These are phyloP conservation scores for Macrophya alboannulata DNA, from an alignment of 2,888 invertebrate species.

Conservation along the genomic window DNA sequence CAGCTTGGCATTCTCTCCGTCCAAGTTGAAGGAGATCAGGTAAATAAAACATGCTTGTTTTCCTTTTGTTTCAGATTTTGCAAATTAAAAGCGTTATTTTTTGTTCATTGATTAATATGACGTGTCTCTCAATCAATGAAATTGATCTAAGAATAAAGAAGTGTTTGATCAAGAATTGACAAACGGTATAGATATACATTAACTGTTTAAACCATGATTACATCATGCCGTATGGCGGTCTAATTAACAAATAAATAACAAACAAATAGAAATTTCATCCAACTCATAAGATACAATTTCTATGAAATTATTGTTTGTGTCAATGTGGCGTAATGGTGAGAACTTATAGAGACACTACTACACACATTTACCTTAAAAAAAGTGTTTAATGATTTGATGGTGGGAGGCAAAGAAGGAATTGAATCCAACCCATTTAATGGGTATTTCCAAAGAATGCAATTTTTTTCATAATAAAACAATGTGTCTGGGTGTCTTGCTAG, in stretches of 20 bases:
- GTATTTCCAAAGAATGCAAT: background rate
- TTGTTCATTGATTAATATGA: conserved; percentile 34
- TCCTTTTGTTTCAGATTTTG: conserved; percentile 45
- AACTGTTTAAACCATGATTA: background rate
- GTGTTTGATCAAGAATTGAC: background rate
- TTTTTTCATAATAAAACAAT: background rate
- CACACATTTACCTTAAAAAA: conserved; percentile 37
- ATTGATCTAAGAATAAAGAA: conserved; percentile 25
- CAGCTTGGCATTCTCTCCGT: conserved; percentile 97
- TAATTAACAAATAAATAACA: background rate
- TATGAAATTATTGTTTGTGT: conserved; percentile 16
- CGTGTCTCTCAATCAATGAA: conserved; percentile 25
- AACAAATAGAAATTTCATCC: conserved; percentile 1
- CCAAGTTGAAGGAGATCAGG: conserved; percentile 95
- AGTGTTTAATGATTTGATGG: background rate
- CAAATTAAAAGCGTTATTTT: conserved; percentile 44
- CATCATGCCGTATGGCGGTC: background rate
- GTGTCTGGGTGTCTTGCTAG: background rate
- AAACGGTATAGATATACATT: background rate
- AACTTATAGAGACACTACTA: conserved; percentile 50
- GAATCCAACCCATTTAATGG: background rate
- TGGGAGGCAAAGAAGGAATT: background rate
- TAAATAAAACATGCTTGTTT: conserved; percentile 79
- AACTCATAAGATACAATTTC: background rate
- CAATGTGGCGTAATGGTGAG: conserved; percentile 53